Evolutionary conservation across 2,888 invertebrate species (phyloP).

Genomic region (Chloroclystis v-ata): DNA sequence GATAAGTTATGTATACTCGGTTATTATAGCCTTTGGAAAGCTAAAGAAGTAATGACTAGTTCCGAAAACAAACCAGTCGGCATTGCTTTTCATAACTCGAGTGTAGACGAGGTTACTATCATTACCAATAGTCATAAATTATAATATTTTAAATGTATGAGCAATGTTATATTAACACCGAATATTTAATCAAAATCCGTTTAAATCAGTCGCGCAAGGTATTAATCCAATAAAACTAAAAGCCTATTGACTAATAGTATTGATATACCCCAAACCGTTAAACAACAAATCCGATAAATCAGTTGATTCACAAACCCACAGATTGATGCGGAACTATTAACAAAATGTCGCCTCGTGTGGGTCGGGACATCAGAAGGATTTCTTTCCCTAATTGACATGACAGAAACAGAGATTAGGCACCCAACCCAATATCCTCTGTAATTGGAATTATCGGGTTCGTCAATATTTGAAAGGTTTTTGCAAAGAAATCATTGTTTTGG

Average conservation of each 20-base stretch:
- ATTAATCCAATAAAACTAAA: background rate
- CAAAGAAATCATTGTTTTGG: background rate
- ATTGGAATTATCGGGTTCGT: constrained; percentile 20
- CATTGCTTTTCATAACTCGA: too few relatives aligned
- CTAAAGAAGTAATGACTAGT: too few relatives aligned
- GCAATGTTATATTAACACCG: too few relatives aligned
- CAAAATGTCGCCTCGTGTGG: background rate
- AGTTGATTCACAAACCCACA: background rate
- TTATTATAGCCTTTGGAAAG: too few relatives aligned
- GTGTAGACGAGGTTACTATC: too few relatives aligned
- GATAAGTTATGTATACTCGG: too few relatives aligned
- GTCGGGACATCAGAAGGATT: background rate
- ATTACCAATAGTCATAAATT: too few relatives aligned
- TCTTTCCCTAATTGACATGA: constrained; percentile 33
- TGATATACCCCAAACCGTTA: background rate
- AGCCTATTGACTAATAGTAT: background rate
- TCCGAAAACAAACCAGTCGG: too few relatives aligned
- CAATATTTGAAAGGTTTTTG: constrained; percentile 1
- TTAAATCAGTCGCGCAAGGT: too few relatives aligned
- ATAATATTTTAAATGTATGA: too few relatives aligned
- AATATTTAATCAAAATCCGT: too few relatives aligned
- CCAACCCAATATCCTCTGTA: constrained; percentile 9
- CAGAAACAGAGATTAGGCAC: constrained; percentile 30
- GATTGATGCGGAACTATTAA: background rate
- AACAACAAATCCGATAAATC: background rate